These are phyloP conservation scores for Urocyon cinereoargenteus DNA, from an alignment of 2,797 vertebrate species.

Conservation along the genomic window DNA sequence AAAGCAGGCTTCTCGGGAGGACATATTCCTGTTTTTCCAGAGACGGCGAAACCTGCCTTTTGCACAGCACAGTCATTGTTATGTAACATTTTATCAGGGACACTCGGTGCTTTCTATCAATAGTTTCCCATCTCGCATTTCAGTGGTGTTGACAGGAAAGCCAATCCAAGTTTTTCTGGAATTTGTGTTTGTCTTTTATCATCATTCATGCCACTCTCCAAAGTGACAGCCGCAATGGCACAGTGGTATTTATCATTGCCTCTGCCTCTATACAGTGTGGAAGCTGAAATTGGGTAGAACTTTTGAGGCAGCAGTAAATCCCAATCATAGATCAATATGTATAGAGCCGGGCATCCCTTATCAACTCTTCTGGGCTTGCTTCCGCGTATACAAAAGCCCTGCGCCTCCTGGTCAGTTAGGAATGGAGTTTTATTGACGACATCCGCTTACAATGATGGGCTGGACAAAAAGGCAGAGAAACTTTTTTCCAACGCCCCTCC, in stretches of 20 bases:
- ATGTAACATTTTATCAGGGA: slow-evolving; percentile 65
- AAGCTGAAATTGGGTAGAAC: slow-evolving; percentile 70
- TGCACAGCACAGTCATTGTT: slow-evolving; percentile 64
- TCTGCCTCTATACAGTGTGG: slow-evolving; percentile 17
- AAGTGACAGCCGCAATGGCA: slow-evolving; percentile 60
- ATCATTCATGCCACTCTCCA: slow-evolving; percentile 75
- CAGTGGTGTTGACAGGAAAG: slow-evolving; percentile 72
- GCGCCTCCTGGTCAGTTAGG: slow-evolving; percentile 37
- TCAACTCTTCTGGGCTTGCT: slow-evolving; percentile 44
- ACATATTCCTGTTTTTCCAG: slow-evolving; percentile 46
- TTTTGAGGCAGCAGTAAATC: slow-evolving; percentile 66
- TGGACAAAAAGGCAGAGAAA: slow-evolving; percentile 38
- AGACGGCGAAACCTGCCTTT: slow-evolving; percentile 56
- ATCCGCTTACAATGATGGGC: slow-evolving; percentile 40
- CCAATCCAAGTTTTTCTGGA: slow-evolving; percentile 75
- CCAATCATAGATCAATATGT: slow-evolving; percentile 66
- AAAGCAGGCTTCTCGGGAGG: slow-evolving; percentile 12
- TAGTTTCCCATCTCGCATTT: slow-evolving; percentile 75
- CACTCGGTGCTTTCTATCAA: slow-evolving; percentile 68
- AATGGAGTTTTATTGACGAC: slow-evolving; percentile 46
- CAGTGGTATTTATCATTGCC: slow-evolving; percentile 73
- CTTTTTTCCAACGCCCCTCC: not conserved
- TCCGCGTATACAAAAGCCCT: not conserved
- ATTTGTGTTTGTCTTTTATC: slow-evolving; percentile 78
- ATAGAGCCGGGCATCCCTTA: slow-evolving; percentile 51